Conservation (phyloP, 1,140 invertebrate species). For the Trinorchestia longiramus region DNA sequence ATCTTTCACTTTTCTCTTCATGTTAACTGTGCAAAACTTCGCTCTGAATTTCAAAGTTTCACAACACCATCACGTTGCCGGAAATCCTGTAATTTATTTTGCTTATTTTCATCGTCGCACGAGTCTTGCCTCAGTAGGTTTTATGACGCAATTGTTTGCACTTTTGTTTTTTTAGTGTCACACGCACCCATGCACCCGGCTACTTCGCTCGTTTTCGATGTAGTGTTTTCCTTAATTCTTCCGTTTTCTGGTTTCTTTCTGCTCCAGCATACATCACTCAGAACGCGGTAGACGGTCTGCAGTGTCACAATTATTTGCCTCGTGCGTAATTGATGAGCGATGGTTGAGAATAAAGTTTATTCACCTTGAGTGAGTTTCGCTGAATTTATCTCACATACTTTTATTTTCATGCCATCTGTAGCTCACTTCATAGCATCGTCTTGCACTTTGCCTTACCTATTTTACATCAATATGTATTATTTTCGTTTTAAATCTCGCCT, state of each 20-base stretch:
- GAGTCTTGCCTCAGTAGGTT: background rate
- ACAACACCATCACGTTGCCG: background rate
- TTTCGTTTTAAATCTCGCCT: background rate
- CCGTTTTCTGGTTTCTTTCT: too few species aligned
- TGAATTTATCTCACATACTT: background rate
- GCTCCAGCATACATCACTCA: too few species aligned
- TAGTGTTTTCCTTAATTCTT: too few species aligned
- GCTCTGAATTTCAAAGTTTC: background rate
- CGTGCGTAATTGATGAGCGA: too few species aligned
- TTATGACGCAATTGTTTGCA: background rate
- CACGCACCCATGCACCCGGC: background rate
- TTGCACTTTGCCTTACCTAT: background rate
- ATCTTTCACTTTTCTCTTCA: too few species aligned
- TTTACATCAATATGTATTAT: too few species aligned
- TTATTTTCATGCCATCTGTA: background rate
- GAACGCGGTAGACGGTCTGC: too few species aligned
- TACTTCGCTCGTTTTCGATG: background rate
- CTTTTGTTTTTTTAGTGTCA: background rate
- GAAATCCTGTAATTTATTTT: background rate
- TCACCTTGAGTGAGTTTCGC: background rate
- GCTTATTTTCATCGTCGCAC: background rate
- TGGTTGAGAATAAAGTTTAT: too few species aligned
- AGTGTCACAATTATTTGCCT: too few species aligned
- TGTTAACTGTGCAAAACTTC: background rate
- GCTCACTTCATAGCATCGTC: background rate